Conservation (phyloP, 2,797 vertebrate genomes). For the Echeneis naucrates region DNA sequence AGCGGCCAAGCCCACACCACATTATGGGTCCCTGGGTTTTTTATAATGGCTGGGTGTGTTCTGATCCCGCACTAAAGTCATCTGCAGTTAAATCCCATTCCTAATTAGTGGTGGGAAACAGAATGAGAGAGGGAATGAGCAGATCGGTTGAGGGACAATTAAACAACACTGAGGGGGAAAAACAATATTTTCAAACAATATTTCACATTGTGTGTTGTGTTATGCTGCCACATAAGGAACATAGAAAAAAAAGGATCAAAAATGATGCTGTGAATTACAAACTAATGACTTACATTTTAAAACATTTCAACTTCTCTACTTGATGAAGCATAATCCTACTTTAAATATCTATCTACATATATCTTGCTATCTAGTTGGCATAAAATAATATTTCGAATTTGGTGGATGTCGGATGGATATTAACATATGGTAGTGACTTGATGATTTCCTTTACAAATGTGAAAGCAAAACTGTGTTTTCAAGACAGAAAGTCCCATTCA, state of each 20-base stretch:
- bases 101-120: conserved; percentile 79
- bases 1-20: conserved; percentile 67
- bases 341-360: neutral
- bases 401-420: neutral
- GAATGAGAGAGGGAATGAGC: conserved; percentile 60
- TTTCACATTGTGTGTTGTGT: conserved; percentile 43
- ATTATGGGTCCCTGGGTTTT: conserved; percentile 75
- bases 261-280: conserved; percentile 19
- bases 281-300: conserved; percentile 1
- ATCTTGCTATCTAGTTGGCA: neutral
- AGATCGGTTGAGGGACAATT: conserved; percentile 72
- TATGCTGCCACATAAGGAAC: conserved; percentile 18
- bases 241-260: conserved; percentile 1
- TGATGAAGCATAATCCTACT: neutral
- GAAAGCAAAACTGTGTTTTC: neutral
- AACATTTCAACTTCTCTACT: neutral
- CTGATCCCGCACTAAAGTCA: conserved; percentile 74
- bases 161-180: conserved; percentile 61
- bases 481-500: conserved; percentile 9
- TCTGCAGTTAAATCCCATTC: conserved; percentile 71
- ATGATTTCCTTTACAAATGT: no score
- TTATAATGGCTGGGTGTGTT: conserved; percentile 81
- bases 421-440: neutral
- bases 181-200: conserved; percentile 66
- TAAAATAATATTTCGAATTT: neutral